These are phyloP conservation scores for Carlito syrichta DNA, from an alignment of 2,113 vertebrate species.

Conservation along the genomic window DNA sequence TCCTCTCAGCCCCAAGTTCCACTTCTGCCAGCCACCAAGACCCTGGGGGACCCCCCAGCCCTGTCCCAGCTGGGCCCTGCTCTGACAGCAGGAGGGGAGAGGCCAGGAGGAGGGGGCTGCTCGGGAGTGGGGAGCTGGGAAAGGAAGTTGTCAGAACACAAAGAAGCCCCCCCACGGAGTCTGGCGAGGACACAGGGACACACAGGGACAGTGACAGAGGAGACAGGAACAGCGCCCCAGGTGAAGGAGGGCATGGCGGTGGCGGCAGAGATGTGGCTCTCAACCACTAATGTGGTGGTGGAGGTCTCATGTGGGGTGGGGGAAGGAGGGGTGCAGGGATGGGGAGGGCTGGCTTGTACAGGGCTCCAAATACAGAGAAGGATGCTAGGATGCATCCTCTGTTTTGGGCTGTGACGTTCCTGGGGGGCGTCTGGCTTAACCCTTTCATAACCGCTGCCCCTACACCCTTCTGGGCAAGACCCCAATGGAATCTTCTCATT, in stretches of 20 bases:
- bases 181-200: constrained; percentile 45
- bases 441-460: not conserved
- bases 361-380: constrained; percentile 83
- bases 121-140: not conserved
- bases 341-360: constrained; percentile 81
- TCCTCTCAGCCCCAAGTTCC: not conserved
- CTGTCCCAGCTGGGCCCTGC: not conserved
- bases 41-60: not conserved
- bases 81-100: not conserved
- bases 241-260: constrained; percentile 76
- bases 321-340: not conserved
- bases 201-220: constrained; percentile 75
- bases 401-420: not conserved
- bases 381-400: constrained; percentile 1
- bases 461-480: not conserved
- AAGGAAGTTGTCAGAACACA: constrained; percentile 68
- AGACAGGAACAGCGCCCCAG: constrained; percentile 71
- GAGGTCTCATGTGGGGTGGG: constrained; percentile 34
- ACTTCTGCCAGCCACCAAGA: not conserved
- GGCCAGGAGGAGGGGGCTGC: constrained; percentile 43
- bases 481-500: not conserved
- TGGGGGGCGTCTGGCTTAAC: not conserved
- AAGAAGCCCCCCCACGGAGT: constrained; percentile 62
- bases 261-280: constrained; percentile 79
- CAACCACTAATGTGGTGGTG: constrained; percentile 68